Evolutionary conservation across 2,888 invertebrate genomes (phyloP).

Genomic region (Odontocerum albicorne): DNA sequence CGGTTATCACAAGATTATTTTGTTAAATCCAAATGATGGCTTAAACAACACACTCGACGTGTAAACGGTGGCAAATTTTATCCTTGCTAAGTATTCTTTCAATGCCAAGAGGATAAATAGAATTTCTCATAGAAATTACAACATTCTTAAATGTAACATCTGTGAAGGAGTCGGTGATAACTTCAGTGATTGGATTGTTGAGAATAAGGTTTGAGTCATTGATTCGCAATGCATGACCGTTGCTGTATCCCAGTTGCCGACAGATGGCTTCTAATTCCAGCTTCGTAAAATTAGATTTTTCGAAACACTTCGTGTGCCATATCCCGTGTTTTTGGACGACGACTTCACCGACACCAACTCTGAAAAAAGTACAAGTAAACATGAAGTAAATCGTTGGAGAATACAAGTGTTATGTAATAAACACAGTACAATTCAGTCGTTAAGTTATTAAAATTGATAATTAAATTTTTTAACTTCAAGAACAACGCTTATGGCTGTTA

Average conservation of each 20-base stretch:
- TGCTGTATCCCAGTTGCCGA: constrained; percentile 60
- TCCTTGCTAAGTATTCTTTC: constrained; percentile 42
- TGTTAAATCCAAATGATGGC: not conserved
- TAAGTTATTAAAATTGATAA: too few species aligned
- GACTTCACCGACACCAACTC: constrained; percentile 66
- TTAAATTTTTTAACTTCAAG: too few species aligned
- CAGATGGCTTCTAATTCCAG: constrained; percentile 63
- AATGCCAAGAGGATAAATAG: constrained; percentile 46
- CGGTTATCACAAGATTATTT: not conserved
- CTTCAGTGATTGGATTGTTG: constrained; percentile 42
- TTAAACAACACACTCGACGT: constrained; percentile 49
- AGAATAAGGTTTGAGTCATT: constrained; percentile 33
- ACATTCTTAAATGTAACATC: constrained; percentile 50
- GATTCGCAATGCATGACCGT: constrained; percentile 55
- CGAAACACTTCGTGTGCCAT: constrained; percentile 73
- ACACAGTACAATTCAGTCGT: too few species aligned
- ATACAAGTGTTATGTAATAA: too few species aligned
- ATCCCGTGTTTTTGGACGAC: constrained; percentile 66
- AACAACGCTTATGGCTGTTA: too few species aligned
- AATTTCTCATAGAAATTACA: constrained; percentile 47
- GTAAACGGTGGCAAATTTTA: constrained; percentile 50
- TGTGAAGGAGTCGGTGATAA: constrained; percentile 46
- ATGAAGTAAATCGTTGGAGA: too few species aligned
- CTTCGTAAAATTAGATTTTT: constrained; percentile 55
- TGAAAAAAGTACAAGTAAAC: constrained; percentile 40